phyloP scores from a whole-genome alignment of 2,888 invertebrate genomes.

The Hemicrepidius hirtus region DNA sequence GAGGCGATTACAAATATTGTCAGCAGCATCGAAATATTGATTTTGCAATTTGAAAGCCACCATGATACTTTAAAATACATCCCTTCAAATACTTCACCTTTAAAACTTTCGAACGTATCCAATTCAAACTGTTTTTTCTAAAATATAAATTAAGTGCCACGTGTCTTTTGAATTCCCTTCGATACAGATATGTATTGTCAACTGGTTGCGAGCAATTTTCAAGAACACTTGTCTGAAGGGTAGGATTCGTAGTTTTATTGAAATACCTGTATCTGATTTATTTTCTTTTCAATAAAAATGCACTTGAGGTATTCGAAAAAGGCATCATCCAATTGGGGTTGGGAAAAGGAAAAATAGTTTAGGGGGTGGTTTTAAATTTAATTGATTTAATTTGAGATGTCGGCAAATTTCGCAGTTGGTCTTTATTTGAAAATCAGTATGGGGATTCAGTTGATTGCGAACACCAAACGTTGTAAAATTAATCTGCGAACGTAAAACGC shows the following conservation, averaged over 20 bases:
- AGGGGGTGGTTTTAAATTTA: too few relatives aligned
- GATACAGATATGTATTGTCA: constrained; percentile 36
- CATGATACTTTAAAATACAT: constrained; percentile 6
- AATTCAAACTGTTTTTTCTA: background rate
- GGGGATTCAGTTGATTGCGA: constrained; percentile 46
- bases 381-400: background rate
- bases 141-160: constrained; percentile 13
- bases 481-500: constrained; percentile 54
- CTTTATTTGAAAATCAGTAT: constrained; percentile 38
- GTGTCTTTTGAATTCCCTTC: constrained; percentile 24
- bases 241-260: constrained; percentile 61
- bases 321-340: too few relatives aligned
- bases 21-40: constrained; percentile 56
- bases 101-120: background rate
- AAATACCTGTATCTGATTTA: constrained; percentile 66
- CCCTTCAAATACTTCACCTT: background rate
- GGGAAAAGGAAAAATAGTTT: too few relatives aligned
- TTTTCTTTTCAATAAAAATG: constrained; percentile 65
- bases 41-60: constrained; percentile 52
- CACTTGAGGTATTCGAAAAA: constrained; percentile 61
- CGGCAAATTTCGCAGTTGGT: background rate
- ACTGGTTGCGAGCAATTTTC: constrained; percentile 50
- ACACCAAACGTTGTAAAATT: constrained; percentile 50
- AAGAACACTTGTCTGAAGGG: constrained; percentile 58
- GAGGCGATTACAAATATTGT: constrained; percentile 56